Base-by-base conservation (phyloP, 2,113 vertebrate species). In the Pluvialis apricaria region DNA sequence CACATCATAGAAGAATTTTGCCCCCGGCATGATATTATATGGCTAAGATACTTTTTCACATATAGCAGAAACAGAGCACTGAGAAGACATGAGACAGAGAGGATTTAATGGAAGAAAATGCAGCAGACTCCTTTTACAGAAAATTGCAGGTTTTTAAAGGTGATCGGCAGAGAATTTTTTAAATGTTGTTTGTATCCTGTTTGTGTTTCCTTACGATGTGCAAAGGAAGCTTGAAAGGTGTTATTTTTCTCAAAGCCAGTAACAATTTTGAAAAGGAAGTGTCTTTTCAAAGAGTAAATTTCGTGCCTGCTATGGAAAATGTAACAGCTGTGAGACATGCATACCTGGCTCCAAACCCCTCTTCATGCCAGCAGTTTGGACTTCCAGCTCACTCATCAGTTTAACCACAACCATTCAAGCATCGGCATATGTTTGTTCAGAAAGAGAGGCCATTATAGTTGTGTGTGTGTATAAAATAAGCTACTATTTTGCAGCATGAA, bases 361-460 rank as follows among this genome's bases (percentile, higher is more conserved):
- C 25, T 66, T 75, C 14, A 6, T 71, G 68, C 85, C 82, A 82
- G 57, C 70, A 73, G 58, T 69, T 73, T 76, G 75, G 77, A 19
- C 71, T 80, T 94, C 71, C 62, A 96, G 71, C 66, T 94, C 82
- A 66, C 58, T 91, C 40, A 76, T n/a, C 73, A 72, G 57, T 92
- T 85, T 88, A 90, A 92, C 78, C 79, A 82, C 85, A 92, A 38
- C 62, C 51, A 20, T 73, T 72, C 21, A 13, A 65, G 52, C 42
- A 44, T 32, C 70, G 34, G 20, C 0, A 0, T 45, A 5, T 64
- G 60, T 78, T 90, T 92, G 40, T n/a, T 83, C 25, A 38, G 78
- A 81, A 72, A 29, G 25, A 64, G 17, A 40, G 16, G 49, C 29
- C 31, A 45, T 80, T 77, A 9, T 6, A 13, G 0, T 16, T 58